A percentile compares a stretch with the other conserved stretches of the same genome.
These are phyloP conservation scores for Chloroclysta siterata DNA, from an alignment of 2,888 invertebrate genomes.

Conservation along the genomic window DNA sequence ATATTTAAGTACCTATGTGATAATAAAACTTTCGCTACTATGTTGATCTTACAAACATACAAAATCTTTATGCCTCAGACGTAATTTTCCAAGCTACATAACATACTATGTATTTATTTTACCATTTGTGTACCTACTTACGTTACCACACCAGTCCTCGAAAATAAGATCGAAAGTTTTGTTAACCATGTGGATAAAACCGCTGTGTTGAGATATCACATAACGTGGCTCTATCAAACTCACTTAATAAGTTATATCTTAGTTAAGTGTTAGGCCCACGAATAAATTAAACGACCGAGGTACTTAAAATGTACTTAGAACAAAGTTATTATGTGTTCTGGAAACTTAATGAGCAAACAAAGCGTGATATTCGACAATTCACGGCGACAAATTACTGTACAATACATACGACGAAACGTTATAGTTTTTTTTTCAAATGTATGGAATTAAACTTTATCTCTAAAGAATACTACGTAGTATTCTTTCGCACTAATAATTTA, in stretches of 20 bases:
- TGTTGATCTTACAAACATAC: no score
- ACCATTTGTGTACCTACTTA: no score
- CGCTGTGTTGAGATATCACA: neutral
- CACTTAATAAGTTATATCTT: slow-evolving; percentile 17
- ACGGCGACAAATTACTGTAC: neutral
- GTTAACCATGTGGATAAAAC: neutral
- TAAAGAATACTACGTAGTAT: no score
- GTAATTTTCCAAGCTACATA: no score
- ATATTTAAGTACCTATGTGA: no score
- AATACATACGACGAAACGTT: neutral
- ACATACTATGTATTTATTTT: no score
- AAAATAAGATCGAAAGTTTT: neutral
- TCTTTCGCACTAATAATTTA: no score
- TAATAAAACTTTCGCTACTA: no score
- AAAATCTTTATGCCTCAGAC: no score
- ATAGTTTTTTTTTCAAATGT: no score
- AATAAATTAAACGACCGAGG: slow-evolving; percentile 21
- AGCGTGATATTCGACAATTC: slow-evolving; percentile 4
- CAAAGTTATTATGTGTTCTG: slow-evolving; percentile 14
- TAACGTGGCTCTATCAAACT: slow-evolving; percentile 19
- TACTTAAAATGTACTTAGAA: slow-evolving; percentile 17
- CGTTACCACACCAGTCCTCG: no score
- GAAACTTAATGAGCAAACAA: slow-evolving; percentile 12
- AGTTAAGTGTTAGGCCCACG: slow-evolving; percentile 19
- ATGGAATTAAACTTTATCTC: no score